Conservation (phyloP, 2,113 vertebrate genomes). For the Mohoua ochrocephala region DNA sequence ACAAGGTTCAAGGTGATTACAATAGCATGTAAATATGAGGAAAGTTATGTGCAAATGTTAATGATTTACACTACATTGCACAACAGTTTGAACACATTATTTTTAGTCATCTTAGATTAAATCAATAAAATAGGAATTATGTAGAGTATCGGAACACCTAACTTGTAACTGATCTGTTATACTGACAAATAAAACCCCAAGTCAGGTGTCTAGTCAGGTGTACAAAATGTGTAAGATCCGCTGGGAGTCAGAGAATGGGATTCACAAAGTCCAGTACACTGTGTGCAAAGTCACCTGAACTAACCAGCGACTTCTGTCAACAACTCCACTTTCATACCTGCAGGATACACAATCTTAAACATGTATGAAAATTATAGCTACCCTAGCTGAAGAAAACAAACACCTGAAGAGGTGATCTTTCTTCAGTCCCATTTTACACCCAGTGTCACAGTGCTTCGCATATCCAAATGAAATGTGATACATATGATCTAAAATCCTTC, state of each 20-base stretch:
- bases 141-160: neutral
- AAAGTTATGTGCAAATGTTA: neutral
- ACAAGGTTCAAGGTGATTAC: neutral
- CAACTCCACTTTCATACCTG: neutral
- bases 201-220: neutral
- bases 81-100: neutral
- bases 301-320: neutral
- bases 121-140: neutral
- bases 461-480: neutral
- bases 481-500: neutral
- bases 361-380: neutral
- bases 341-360: neutral
- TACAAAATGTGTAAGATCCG: neutral
- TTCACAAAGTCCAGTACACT: neutral
- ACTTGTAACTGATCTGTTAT: neutral
- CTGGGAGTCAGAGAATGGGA: neutral
- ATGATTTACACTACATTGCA: neutral
- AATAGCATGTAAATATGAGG: neutral
- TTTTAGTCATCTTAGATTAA: neutral
- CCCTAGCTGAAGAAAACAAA: neutral
- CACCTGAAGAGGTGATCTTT: neutral
- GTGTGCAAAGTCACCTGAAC: neutral
- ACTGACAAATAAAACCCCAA: neutral
- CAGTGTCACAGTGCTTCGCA: rapidly evolving
- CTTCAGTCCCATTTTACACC: neutral